Conservation (phyloP, 2,888 invertebrate genomes). For the Polymixis flavicincta region DNA sequence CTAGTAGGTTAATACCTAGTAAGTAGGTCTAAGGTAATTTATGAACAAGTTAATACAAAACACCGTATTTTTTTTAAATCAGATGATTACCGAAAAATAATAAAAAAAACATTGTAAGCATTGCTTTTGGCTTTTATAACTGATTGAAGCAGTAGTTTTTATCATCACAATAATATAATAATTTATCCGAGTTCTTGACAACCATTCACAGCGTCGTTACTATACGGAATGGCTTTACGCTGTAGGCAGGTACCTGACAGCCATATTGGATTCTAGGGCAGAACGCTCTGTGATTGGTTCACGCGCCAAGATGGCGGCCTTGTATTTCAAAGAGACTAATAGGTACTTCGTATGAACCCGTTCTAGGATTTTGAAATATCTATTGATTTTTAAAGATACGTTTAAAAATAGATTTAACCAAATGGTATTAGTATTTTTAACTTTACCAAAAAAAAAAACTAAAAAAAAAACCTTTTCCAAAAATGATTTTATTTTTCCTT, state of each 20-base stretch:
- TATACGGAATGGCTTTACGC: constrained; percentile 81
- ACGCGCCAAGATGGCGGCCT: constrained; percentile 84
- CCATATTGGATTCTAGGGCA: constrained; percentile 81
- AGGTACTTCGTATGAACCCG: constrained; percentile 68
- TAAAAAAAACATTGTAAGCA: too few species aligned
- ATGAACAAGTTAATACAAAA: not conserved
- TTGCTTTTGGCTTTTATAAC: too few species aligned
- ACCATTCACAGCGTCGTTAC: constrained; percentile 75
- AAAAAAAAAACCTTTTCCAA: too few species aligned
- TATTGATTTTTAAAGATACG: too few species aligned
- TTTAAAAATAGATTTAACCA: too few species aligned
- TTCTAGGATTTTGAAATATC: constrained; percentile 50
- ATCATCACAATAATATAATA: constrained; percentile 30
- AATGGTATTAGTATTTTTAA: too few species aligned
- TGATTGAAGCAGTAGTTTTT: not conserved
- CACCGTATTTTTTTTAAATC: constrained; percentile 1
- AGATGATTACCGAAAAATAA: not conserved
- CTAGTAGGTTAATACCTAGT: too few species aligned
- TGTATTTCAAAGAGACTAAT: constrained; percentile 71
- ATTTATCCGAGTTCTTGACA: constrained; percentile 62
- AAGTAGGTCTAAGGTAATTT: not conserved
- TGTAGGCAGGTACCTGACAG: constrained; percentile 75
- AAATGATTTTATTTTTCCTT: too few species aligned
- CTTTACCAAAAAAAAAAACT: too few species aligned
- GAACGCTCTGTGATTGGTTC: constrained; percentile 83